Base-by-base conservation (phyloP, 2,888 invertebrate genomes). In the Nymphalis c-album region DNA sequence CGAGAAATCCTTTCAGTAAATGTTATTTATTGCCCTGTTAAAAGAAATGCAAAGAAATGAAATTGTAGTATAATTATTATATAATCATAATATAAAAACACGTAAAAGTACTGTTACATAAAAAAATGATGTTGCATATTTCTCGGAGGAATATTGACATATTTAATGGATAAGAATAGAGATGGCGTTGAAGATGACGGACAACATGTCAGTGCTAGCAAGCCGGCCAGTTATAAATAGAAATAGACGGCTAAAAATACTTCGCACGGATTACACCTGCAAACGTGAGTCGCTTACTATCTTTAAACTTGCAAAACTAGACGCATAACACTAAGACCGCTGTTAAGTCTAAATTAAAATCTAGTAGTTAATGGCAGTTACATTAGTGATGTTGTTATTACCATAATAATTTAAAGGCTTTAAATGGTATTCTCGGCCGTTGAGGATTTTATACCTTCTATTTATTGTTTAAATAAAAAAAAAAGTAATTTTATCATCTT, bases 211-310 rank as follows among this genome's bases (percentile, higher is more conserved):
- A 82, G 79, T 80, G 79, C 77, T 73, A 73, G 75, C 73, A 74
- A 86, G 85, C 90, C 88, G 87, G 91, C 89, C 83, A 72, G 82
- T 75, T 92, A 92, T 86, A 87, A 91, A 91, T 91, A 91, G 88
- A 82, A 72, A 65, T 72, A 72, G 65, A 20, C 55, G 60, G 82
- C 88, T 91, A 90, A 88, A 90, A 90, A 91, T 91, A 91, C 77
- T 73, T 81, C 78, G 80, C 83, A 86, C 85, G 82, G 86, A 86
- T 90, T 87, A 84, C 86, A 88, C 87, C 85, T 87, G 87, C 86
- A 63, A 45, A 67, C 59, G 64, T 70, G 62, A 64, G 51, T 47
- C 62, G 62, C 48, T 53, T 67, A 61, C 53, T 71, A 61, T 64
- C 35, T 61, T 18, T 46, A 48, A 51, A 71, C 66, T 66, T 53